These are phyloP conservation scores for Huso huso DNA, from an alignment of 2,797 vertebrate species.

Conservation along the genomic window DNA sequence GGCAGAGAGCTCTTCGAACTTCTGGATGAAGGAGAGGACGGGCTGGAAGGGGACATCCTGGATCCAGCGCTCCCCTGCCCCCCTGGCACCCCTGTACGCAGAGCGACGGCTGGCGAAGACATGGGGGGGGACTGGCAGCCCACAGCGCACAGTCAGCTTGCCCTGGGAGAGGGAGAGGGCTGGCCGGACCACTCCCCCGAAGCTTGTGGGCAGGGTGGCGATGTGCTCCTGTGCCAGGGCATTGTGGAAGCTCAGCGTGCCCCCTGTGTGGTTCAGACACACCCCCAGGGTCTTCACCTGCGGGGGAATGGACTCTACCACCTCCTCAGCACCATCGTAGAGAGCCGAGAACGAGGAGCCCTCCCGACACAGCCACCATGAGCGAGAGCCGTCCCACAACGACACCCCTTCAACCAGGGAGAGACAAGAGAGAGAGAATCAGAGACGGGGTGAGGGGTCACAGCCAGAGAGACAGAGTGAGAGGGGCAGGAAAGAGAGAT, in stretches of 20 bases:
- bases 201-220: slow-evolving; percentile 41
- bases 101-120: slow-evolving; percentile 47
- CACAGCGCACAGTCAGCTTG: slow-evolving; percentile 39
- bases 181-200: slow-evolving; percentile 33
- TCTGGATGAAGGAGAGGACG: slow-evolving; percentile 44
- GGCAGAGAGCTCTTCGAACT: slow-evolving; percentile 46
- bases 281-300: slow-evolving; percentile 48
- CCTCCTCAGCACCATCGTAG: slow-evolving; percentile 43
- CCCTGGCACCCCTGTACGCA: slow-evolving; percentile 31
- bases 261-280: slow-evolving; percentile 55
- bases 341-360: slow-evolving; percentile 32
- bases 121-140: slow-evolving; percentile 44
- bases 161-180: slow-evolving; percentile 49
- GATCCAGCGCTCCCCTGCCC: slow-evolving; percentile 30
- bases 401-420: slow-evolving; percentile 43
- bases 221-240: slow-evolving; percentile 51
- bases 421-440: slow-evolving; percentile 5
- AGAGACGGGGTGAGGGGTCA: too few species aligned
- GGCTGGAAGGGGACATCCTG: slow-evolving; percentile 39
- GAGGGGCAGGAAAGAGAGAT: too few species aligned
- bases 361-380: slow-evolving; percentile 51
- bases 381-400: slow-evolving; percentile 25
- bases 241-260: slow-evolving; percentile 51
- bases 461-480: too few species aligned
- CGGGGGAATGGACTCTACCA: slow-evolving; percentile 48